Evolutionary conservation across 2,797 vertebrate species (phyloP).

Genomic region (Nyctalus aviator): DNA sequence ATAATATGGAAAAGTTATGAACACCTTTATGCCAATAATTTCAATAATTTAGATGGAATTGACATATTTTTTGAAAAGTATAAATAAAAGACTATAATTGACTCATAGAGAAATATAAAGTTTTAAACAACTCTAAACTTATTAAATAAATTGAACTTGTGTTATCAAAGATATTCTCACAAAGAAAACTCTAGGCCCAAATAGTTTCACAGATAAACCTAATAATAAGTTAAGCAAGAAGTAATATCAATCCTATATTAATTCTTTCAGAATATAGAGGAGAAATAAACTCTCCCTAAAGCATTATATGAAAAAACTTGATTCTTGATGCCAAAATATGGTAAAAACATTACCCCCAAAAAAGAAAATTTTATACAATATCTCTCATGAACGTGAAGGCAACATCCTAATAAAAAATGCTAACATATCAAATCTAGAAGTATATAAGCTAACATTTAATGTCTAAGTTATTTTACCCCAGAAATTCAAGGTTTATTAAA

Average conservation of each 20-base stretch:
- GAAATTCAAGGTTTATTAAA: not conserved
- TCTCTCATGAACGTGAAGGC: not conserved
- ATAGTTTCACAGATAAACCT: not conserved
- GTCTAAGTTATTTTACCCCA: not conserved
- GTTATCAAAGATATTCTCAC: not conserved
- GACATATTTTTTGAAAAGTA: not conserved
- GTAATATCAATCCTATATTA: not conserved
- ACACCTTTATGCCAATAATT: not conserved
- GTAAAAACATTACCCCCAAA: not conserved
- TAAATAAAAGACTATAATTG: not conserved
- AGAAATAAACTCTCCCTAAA: not conserved
- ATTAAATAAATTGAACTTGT: not conserved
- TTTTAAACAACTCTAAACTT: not conserved
- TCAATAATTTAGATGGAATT: not conserved
- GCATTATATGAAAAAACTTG: not conserved
- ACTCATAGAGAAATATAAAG: not conserved
- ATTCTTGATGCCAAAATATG: not conserved
- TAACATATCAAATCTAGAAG: not conserved
- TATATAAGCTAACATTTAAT: not conserved
- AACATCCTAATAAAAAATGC: not conserved
- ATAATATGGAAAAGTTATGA: not conserved
- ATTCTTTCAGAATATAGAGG: not conserved
- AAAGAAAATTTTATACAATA: not conserved
- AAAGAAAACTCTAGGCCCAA: not conserved
- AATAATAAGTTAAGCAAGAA: not conserved